Conservation (phyloP, 1,140 invertebrate species). For the Stenopsyche tienmushanensis region DNA sequence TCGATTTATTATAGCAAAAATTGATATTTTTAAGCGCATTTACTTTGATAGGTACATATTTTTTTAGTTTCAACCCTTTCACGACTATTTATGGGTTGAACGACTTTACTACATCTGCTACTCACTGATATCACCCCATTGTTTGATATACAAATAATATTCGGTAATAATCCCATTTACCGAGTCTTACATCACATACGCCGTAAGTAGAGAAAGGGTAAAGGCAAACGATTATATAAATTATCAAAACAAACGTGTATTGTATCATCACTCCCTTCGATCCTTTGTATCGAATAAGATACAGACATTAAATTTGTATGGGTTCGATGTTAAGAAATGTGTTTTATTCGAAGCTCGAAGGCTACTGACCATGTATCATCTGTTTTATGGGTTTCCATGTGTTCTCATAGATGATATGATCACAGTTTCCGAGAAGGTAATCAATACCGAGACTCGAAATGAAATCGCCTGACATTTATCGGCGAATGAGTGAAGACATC, state of each 20-base stretch:
- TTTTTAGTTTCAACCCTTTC: too few species aligned
- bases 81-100: constrained; percentile 5
- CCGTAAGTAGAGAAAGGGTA: background rate
- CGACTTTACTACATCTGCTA: constrained; percentile 18
- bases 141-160: constrained; percentile 28
- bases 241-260: background rate
- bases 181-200: constrained; percentile 7
- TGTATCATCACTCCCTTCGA: too few species aligned
- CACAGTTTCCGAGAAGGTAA: constrained; percentile 24
- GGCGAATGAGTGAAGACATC: constrained; percentile 18
- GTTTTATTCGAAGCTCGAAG: background rate
- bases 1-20: too few species aligned
- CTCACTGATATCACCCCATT: constrained; percentile 26
- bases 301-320: background rate
- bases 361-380: constrained; percentile 22
- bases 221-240: background rate
- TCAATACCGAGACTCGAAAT: constrained; percentile 15
- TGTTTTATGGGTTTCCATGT: constrained; percentile 17
- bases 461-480: constrained; percentile 7
- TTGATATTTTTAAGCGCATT: too few species aligned
- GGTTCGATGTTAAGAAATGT: constrained; percentile 11
- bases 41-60: too few species aligned
- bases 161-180: constrained; percentile 26
- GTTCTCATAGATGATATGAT: constrained; percentile 28
- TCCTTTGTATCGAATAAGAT: background rate